A percentile compares a stretch with the other conserved stretches of the same genome.
Evolutionary conservation across 2,113 vertebrate genomes (phyloP).

Genomic region (Pteronura brasiliensis): DNA sequence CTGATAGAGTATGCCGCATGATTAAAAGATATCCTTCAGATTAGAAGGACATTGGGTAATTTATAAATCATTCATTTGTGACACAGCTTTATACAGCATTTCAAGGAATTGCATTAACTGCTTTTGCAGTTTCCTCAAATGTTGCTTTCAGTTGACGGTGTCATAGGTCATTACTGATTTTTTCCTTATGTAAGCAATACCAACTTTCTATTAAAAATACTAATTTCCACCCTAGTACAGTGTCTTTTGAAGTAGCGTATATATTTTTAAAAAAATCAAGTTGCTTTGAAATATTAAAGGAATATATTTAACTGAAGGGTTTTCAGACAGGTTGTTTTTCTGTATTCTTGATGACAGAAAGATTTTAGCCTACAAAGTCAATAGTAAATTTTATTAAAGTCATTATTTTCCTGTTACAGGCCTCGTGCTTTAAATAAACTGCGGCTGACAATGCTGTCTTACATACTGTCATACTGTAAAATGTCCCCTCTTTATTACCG

Average conservation of each 20-base stretch:
- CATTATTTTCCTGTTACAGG: slow-evolving; percentile 88
- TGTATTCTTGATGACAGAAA: slow-evolving; percentile 86
- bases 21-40: slow-evolving; percentile 86
- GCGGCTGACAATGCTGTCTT: slow-evolving; percentile 87
- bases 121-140: slow-evolving; percentile 82
- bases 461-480: slow-evolving; percentile 84
- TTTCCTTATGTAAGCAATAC: slow-evolving; percentile 87
- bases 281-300: slow-evolving; percentile 90
- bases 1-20: slow-evolving; percentile 70
- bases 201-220: slow-evolving; percentile 87
- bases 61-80: slow-evolving; percentile 87
- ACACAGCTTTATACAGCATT: slow-evolving; percentile 82
- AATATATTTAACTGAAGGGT: slow-evolving; percentile 88
- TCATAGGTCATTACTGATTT: slow-evolving; percentile 84
- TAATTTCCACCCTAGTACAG: slow-evolving; percentile 84
- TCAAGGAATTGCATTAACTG: slow-evolving; percentile 83
- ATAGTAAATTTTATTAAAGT: slow-evolving; percentile 92
- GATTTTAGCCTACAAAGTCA: slow-evolving; percentile 89
- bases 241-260: slow-evolving; percentile 84
- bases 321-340: slow-evolving; percentile 85
- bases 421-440: slow-evolving; percentile 86
- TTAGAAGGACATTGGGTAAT: slow-evolving; percentile 84
- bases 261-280: slow-evolving; percentile 85
- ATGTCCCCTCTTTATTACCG: slow-evolving; percentile 97
- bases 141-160: slow-evolving; percentile 81